Evolutionary conservation across 2,888 invertebrate genomes (phyloP), one percentile per base, ranked within the genome.

Genomic region (Sipha maydis): DNA sequence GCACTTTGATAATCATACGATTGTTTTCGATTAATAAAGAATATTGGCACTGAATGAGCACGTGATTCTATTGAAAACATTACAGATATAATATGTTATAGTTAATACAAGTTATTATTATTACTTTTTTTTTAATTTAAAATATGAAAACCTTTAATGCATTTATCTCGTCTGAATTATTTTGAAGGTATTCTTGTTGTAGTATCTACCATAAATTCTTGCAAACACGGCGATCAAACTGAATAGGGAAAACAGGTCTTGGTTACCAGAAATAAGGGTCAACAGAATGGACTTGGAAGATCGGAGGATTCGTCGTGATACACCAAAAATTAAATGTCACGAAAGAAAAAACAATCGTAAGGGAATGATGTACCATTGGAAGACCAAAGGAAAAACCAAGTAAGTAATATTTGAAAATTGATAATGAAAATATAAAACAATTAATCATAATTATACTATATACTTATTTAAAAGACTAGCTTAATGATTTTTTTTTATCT

Each of bases 231-330:
- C 5, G 19, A n/a, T 56, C 83, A 84, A 85, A 41, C 84, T 77
- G 84, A 77, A 85, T 19, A 48, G 28, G 48, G 67, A 67, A 48
- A 67, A 48, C n/a, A 21, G 77, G 17, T 48, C 31, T 48, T 79
- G 86, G 86, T 61, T 88, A 19, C 86, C 86, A 17, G 86, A 88
- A 61, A 80, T 88, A 73, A 56, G 86, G 80, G 79, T 88, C 80
- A 88, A 88, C 38, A 56, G 86, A 61, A 88, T 88, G 86, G 75
- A 88, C 79, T 25, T 88, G 19, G 86, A 56, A 31, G 86, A 88
- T 38, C 80, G 79, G 31, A 80, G 80, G 8, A 61, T 80, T n/a
- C 56, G 34, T 31, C 61, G 75, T 7, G 71, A 71, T 3, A 71
- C 2, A 14, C 78, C 78, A 5, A 71, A 78, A 67, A 79, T 28